phyloP scores from a whole-genome alignment of 1,140 invertebrate genomes.

The Eriocheir sinensis region DNA sequence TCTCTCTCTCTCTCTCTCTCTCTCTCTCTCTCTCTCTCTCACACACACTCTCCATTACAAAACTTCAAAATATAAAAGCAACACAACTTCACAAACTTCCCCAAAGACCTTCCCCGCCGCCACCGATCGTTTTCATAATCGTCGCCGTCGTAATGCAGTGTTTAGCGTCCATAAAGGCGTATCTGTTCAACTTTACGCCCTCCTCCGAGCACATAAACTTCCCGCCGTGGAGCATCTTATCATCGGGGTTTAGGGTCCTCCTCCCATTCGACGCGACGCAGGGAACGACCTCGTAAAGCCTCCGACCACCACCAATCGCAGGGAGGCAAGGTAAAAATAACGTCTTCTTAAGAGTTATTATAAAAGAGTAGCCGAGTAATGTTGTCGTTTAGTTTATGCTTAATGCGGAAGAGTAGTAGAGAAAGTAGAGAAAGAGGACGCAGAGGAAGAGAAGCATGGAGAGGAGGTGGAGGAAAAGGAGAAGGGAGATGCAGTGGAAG shows the following conservation, averaged over 20 bases:
- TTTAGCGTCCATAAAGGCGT: neutral
- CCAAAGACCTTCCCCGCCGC: neutral
- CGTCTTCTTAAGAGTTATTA: neutral
- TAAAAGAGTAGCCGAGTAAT: no score
- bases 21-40: no score
- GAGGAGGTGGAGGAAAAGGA: no score
- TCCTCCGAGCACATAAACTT: neutral
- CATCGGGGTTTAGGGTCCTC: neutral
- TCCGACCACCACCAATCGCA: neutral
- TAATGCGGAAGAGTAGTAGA: neutral
- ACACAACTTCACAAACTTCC: no score
- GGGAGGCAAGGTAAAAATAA: neutral
- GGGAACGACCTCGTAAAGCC: neutral
- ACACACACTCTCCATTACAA: no score
- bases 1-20: no score
- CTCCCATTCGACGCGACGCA: neutral
- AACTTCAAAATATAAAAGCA: no score
- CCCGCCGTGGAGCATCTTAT: neutral
- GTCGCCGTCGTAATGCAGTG: neutral
- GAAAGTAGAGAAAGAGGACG: no score
- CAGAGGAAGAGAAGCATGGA: no score
- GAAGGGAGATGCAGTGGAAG: neutral
- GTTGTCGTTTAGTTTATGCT: neutral
- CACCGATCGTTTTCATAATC: neutral
- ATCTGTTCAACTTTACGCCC: constrained; percentile 24